Conservation (phyloP, 1,140 invertebrate species). For the Parasteatoda tepidariorum region DNA sequence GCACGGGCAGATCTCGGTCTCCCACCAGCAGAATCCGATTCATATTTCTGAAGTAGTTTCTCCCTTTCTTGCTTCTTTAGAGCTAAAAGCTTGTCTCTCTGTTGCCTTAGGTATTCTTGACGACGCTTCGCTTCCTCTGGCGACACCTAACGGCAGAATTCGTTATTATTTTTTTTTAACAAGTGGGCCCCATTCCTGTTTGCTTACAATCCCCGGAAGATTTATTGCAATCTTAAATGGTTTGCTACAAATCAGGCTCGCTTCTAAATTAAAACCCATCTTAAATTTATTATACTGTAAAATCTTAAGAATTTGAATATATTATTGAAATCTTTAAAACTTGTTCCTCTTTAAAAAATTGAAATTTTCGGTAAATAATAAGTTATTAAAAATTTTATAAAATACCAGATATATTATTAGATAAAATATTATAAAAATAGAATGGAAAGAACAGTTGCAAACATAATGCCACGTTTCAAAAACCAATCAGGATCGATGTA, state of each 20-base stretch:
- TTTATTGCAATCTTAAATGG: not conserved
- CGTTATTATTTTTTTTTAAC: no score
- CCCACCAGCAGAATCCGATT: conserved; percentile 66
- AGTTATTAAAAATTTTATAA: no score
- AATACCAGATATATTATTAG: no score
- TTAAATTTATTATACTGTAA: not conserved
- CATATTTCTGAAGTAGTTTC: conserved; percentile 75
- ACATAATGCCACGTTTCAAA: no score
- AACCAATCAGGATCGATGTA: no score
- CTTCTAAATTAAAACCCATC: not conserved
- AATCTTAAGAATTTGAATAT: no score
- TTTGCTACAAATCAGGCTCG: not conserved
- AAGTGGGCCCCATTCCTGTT: no score
- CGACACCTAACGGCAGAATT: conserved; percentile 19
- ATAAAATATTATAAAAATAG: no score
- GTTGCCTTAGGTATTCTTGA: conserved; percentile 85
- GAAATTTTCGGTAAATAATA: no score
- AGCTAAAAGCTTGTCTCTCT: conserved; percentile 88
- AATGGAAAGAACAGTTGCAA: no score
- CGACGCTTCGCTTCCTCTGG: conserved; percentile 80
- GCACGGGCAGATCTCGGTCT: conserved; percentile 78
- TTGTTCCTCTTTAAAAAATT: no score
- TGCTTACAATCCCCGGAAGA: not conserved
- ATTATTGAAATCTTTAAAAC: no score
- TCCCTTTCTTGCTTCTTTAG: conserved; percentile 87